These are phyloP conservation scores for Acleris holmiana DNA, from an alignment of 2,888 invertebrate genomes.

Conservation along the genomic window DNA sequence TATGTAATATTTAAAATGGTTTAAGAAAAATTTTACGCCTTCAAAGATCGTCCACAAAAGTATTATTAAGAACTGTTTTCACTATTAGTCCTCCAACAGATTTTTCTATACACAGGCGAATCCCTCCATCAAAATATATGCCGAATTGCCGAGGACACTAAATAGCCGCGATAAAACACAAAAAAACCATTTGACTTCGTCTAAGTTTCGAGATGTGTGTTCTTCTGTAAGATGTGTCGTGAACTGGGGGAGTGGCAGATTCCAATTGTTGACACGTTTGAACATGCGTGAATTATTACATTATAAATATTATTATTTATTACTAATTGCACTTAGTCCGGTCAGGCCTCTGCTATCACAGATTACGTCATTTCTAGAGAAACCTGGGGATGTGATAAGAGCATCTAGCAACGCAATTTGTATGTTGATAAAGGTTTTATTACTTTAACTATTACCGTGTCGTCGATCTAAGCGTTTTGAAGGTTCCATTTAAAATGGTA, in stretches of 20 bases:
- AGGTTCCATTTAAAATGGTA: too few species aligned
- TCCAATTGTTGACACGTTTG: constrained; percentile 12
- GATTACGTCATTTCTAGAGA: constrained; percentile 11
- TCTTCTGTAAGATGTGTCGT: constrained; percentile 10
- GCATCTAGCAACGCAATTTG: not conserved
- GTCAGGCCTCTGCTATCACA: constrained; percentile 27
- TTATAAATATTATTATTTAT: not conserved
- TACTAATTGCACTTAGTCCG: constrained; percentile 19
- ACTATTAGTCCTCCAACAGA: not conserved
- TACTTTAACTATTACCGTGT: too few species aligned
- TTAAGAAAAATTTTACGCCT: too few species aligned
- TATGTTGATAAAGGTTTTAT: too few species aligned
- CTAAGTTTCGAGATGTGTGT: not conserved
- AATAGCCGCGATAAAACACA: not conserved
- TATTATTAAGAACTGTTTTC: not conserved
- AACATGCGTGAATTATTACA: not conserved
- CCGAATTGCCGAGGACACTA: not conserved
- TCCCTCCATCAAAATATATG: too few species aligned
- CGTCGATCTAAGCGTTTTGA: too few species aligned
- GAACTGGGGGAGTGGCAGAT: constrained; percentile 27
- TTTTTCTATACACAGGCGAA: not conserved
- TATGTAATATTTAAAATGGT: too few species aligned
- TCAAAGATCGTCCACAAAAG: not conserved
- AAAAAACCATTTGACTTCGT: not conserved
- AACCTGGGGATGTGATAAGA: not conserved